Percentiles rank a stretch among this genome's conserved stretches.
phyloP scores from a whole-genome alignment of 2,888 invertebrate genomes.

The Caenorhabditis angaria region DNA sequence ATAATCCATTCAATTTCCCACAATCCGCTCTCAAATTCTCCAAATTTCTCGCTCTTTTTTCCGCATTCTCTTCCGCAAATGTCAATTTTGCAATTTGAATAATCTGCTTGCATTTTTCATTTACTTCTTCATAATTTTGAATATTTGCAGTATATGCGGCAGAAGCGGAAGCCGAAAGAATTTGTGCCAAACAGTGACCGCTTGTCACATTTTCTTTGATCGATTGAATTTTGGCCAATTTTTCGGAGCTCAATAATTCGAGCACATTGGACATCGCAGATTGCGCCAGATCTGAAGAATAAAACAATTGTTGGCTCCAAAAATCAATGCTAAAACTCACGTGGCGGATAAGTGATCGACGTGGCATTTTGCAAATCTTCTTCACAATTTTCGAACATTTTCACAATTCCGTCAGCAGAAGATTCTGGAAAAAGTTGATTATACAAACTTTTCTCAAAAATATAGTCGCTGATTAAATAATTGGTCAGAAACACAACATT shows the following conservation, averaged over 20 bases:
- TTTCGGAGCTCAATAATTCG: constrained; percentile 14
- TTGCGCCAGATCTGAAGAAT: constrained; percentile 50
- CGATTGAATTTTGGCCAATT: constrained; percentile 20
- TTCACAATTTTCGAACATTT: constrained; percentile 59
- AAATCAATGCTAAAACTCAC: constrained; percentile 41
- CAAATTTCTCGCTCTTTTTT: constrained; percentile 20
- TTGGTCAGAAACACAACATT: no score
- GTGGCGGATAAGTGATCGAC: constrained; percentile 66
- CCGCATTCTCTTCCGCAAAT: constrained; percentile 20
- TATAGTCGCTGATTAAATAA: no score
- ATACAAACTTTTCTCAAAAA: no score
- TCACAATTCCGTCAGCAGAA: constrained; percentile 43
- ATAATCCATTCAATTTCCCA: constrained; percentile 43
- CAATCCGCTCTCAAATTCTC: constrained; percentile 42
- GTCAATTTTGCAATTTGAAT: constrained; percentile 38
- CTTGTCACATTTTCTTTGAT: constrained; percentile 73
- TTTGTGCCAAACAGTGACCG: constrained; percentile 78
- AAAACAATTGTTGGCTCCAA: neutral
- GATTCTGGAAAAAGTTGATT: constrained; percentile 36
- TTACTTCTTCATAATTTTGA: constrained; percentile 66
- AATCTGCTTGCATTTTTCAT: constrained; percentile 62
- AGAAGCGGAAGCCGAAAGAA: constrained; percentile 81
- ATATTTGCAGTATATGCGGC: constrained; percentile 80
- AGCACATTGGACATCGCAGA: constrained; percentile 38
- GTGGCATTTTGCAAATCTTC: constrained; percentile 69